Conservation (phyloP, 1,140 invertebrate genomes). For the Ceratitis capitata region DNA sequence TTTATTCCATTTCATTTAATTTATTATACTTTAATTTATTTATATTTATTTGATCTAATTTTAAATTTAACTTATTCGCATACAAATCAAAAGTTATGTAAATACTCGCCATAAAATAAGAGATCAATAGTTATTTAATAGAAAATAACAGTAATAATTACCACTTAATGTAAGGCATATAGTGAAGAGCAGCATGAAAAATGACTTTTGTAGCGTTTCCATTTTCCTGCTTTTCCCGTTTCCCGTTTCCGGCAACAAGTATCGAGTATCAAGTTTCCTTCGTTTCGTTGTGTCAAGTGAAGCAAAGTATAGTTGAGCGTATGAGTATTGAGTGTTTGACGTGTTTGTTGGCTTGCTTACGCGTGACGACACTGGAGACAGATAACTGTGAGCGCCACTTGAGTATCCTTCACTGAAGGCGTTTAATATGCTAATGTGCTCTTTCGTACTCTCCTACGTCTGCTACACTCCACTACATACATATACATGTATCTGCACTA, state of each 20-base stretch:
- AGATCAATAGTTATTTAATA: neutral
- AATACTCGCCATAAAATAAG: no score
- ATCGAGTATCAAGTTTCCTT: neutral
- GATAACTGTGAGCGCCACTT: neutral
- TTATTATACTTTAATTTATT: no score
- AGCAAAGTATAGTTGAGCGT: no score
- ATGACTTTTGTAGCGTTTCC: neutral
- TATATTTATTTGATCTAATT: no score
- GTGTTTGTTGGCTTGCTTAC: neutral
- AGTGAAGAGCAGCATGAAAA: conserved; percentile 6
- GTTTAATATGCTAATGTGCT: neutral
- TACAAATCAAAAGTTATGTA: no score
- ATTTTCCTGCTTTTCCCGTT: neutral
- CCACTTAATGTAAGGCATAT: conserved; percentile 36
- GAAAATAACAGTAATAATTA: neutral
- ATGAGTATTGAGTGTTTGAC: no score
- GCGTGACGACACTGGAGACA: neutral
- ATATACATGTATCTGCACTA: no score
- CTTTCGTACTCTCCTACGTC: no score
- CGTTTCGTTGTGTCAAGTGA: neutral
- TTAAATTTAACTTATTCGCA: no score
- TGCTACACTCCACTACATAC: no score
- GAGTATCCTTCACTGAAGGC: neutral
- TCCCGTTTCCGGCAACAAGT: neutral
- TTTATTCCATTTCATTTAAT: no score